Evolutionary conservation across 2,888 invertebrate genomes (phyloP), one percentile per base, ranked within the genome.

Genomic region (Aelia acuminata): DNA sequence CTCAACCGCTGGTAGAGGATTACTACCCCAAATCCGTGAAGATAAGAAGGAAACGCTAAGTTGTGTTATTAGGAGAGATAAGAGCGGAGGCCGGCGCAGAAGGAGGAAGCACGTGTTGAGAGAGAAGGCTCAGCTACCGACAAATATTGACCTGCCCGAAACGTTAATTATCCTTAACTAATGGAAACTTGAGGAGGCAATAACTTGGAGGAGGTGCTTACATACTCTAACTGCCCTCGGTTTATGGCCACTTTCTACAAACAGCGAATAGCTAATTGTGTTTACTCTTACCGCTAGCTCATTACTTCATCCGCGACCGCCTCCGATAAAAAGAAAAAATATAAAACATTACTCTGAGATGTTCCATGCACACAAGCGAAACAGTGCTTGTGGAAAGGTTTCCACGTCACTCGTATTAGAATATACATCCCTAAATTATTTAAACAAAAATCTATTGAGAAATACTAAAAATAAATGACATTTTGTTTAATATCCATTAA

Each of bases 121-220:
- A 80, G 43, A 80, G 43, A 39, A 47, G 80, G 43, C 80, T 80
- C 39, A 80, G 84, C 31, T 47, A 47, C 31, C 84, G 31, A 53
- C 85, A 85, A 85, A 85, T 53, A 85, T 85, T 85, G 85, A 85
- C 85, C 85, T n/a, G 7, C 20, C 49, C 50, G 22, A 53, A 53
- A 85, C 85, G 85, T 39, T 85, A 53, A 85, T 85, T 85, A 50
- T 35, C 53, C 35, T 48, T 53, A 85, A 53, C 85, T 85, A 85
- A 85, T 53, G 85, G 50, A 57, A 85, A 50, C 53, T 85, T 85
- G 85, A 53, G 85, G 39, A 85, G 53, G 85, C 85, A 85, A 85
- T 85, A 85, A 85, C 31, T 85, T 39, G 39, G 39, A n/a, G n/a
- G 22, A 39, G 53, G 35, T 85, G 85, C 85, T 85, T 85, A 85